Base-by-base conservation (phyloP, 2,888 invertebrate species). In the Anthrax anthrax region DNA sequence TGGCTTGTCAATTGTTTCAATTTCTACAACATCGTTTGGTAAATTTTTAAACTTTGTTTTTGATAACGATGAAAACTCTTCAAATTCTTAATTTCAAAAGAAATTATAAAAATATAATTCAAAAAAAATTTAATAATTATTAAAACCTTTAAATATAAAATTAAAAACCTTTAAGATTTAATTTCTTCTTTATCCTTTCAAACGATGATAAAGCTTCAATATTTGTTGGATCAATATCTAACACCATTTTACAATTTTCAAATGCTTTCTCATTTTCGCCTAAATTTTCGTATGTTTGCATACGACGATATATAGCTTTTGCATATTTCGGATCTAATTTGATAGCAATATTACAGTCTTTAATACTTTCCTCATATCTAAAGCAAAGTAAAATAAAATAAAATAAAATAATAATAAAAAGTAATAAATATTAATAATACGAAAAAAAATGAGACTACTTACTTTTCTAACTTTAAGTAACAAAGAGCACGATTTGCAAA, bases 401-500 rank as follows among this genome's bases (percentile, higher is more conserved):
- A 10, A 10, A 23, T 4, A 16, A 45, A 14, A 12, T n/a, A 36
- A 23, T n/a, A 27, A 36, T 36, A 14, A 17, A 13, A 38, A 23
- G 8, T 8, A 23, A 6, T 23, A 23, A 27, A 17, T 13, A 43
- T 17, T 17, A 37, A 23, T n/a, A 43, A 14, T 6, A n/a, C 3
- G 4, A 32, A 44, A n/a, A 10, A 12, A 13, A 13, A 19, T 45
- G 3, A 19, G 14, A 34, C n/a, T 6, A 32, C 27, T 18, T 39
- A 90, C 87, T 80, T 79, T 52, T 84, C 77, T 55, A 80, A 75
- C 67, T 88, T 91, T 12, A 94, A 70, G 52, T 83, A 77, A 56
- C 94, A 94, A 45, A 92, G 73, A 2, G 89, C 92, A 55, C 95
- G 74, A 64, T 95, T 95, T 1, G 89, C 87, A 58, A 77, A 89